Evolutionary conservation across 2,888 invertebrate species (phyloP).

Genomic region (Iphiclides podalirius): DNA sequence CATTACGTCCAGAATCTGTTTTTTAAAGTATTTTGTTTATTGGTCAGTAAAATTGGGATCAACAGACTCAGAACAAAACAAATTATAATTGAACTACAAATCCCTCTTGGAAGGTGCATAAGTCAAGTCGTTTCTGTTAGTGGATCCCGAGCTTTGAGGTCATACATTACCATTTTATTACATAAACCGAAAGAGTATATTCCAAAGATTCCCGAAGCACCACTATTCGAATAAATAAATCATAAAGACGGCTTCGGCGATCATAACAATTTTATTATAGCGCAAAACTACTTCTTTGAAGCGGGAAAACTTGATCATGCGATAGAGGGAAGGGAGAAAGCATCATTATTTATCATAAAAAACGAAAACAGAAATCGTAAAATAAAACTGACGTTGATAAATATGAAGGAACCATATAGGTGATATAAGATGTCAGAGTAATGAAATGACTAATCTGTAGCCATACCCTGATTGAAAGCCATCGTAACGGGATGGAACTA

Average conservation of each 20-base stretch:
- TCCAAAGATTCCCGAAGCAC: conserved; percentile 45
- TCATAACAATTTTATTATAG: conserved; percentile 71
- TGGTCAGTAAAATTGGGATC: too few relatives aligned
- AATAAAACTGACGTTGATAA: conserved; percentile 7
- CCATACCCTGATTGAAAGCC: too few relatives aligned
- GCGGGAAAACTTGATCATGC: conserved; percentile 37
- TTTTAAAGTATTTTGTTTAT: too few relatives aligned
- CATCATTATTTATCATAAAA: conserved; percentile 23
- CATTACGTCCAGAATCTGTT: too few relatives aligned
- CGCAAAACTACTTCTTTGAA: conserved; percentile 44
- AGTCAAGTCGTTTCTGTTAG: conserved; percentile 23
- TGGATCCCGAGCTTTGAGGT: conserved; percentile 22
- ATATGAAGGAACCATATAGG: conserved; percentile 12
- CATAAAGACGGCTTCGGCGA: conserved; percentile 55
- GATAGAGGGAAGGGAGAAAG: conserved; percentile 30
- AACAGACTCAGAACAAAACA: too few relatives aligned
- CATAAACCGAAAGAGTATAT: conserved; percentile 30
- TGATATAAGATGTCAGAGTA: too few relatives aligned
- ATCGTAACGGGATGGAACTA: too few relatives aligned
- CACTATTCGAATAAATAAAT: conserved; percentile 61
- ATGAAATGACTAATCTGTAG: too few relatives aligned
- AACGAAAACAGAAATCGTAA: conserved; percentile 1
- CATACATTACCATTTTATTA: conserved; percentile 36
- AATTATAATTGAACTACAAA: not conserved
- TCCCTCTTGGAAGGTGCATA: not conserved